Percentiles rank a stretch among this genome's conserved stretches.
Evolutionary conservation across 2,113 vertebrate species (phyloP).

Genomic region (Jaculus jaculus): DNA sequence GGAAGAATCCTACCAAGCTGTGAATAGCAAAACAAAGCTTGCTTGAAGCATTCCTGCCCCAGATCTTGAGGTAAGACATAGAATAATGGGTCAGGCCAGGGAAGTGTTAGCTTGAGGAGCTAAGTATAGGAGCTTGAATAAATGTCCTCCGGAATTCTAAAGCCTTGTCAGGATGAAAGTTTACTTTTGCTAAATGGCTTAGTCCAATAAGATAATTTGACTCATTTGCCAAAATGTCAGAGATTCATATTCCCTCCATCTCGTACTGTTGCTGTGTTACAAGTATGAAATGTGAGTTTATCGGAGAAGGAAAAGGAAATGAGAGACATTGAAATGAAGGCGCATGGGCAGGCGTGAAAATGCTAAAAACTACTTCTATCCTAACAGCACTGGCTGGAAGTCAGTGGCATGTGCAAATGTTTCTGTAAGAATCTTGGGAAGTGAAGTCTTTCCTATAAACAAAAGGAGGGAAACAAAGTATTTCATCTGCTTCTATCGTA

Average conservation of each 20-base stretch:
- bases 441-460: not conserved
- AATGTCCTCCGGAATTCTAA: not conserved
- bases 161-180: not conserved
- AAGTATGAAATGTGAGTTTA: not conserved
- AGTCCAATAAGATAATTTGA: not conserved
- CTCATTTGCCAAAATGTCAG: not conserved
- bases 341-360: not conserved
- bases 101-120: not conserved
- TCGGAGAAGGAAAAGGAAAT: not conserved
- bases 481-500: not conserved
- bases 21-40: not conserved
- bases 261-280: not conserved
- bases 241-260: not conserved
- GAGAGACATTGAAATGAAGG: not conserved
- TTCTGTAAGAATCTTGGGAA: not conserved
- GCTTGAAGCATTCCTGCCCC: not conserved
- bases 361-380: not conserved
- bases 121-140: not conserved
- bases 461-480: not conserved
- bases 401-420: not conserved
- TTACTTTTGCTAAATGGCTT: not conserved
- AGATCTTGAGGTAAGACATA: not conserved
- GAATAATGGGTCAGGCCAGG: not conserved
- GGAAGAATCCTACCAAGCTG: not conserved
- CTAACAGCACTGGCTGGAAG: not conserved